Base-by-base conservation (phyloP, 2,797 vertebrate genomes). In the Pantherophis alleghaniensis region DNA sequence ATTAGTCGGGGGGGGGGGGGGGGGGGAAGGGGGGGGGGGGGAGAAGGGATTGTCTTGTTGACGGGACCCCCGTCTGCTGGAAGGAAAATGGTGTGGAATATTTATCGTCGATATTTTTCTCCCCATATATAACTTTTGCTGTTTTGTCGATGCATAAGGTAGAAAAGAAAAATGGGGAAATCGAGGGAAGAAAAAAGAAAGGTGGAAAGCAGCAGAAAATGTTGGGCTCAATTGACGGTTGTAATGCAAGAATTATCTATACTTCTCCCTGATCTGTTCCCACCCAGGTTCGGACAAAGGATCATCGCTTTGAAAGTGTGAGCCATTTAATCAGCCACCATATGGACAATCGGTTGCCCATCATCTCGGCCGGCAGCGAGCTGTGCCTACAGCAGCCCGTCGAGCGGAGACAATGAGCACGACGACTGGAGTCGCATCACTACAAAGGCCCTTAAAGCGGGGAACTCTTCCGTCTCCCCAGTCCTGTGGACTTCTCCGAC, bases 281-380 rank as follows among this genome's bases (percentile, higher is more conserved):
- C 37, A 12, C 24, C 1, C 93, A 99, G 99, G 99, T 99, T 28
- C 98, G 99, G 92, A 99, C 99, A 0, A 99, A 99, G 97, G 99
- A 99, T 94, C 99, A 99, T 92, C 98, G 99, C 74, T 99, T 99
- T 1, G 99, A 99, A 96, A 99, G 98, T 0, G 99, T 99, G 95
- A 99, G 99, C 95, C 99, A 99, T 97, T 98, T 99, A 96, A 99
- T 99, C 98, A 99, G 99, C 95, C 99, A 99, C 97, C 99, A 99
- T 97, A 99, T 99, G 99, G 99, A 99, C 98, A 99, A 99, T 98
- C 98, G 98, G 94, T 98, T 99, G 94, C 99, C 99, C 92, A 99
- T 99, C 94, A 99, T 99, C 96, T 99, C 99, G 0, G 99, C 99
- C 0, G 99, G 99, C 95, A 99, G 99, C 0, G 99, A 99, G 98